Conservation (phyloP, 1,140 invertebrate species). For the Orchesella cincta region DNA sequence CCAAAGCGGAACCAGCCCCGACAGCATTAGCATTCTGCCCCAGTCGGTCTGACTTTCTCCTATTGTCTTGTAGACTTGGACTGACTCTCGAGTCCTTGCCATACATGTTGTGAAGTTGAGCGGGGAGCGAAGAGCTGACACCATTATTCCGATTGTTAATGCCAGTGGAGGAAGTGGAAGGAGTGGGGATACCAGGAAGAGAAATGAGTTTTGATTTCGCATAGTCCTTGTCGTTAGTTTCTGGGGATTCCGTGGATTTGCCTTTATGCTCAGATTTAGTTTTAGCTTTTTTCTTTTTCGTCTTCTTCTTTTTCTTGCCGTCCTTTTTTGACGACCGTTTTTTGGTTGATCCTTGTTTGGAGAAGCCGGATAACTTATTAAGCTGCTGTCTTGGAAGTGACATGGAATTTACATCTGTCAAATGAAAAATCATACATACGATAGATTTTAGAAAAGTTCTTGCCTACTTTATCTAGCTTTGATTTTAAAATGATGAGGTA, state of each 20-base stretch:
- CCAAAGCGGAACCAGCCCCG: no score
- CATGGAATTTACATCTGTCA: slow-evolving; percentile 11
- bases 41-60: not conserved
- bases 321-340: not conserved
- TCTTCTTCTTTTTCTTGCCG: not conserved
- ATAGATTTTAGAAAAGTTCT: no score
- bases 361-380: not conserved
- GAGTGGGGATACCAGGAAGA: not conserved
- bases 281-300: not conserved
- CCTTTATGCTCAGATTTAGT: no score
- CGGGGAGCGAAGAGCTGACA: no score
- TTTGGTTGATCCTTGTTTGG: slow-evolving; percentile 7
- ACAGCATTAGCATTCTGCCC: slow-evolving; percentile 5
- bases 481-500: no score
- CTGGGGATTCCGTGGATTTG: not conserved
- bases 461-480: no score
- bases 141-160: not conserved
- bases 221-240: not conserved
- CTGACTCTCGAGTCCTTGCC: no score
- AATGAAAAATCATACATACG: slow-evolving; percentile 6
- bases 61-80: no score
- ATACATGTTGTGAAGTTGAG: no score
- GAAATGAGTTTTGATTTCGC: not conserved
- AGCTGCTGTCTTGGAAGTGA: not conserved
- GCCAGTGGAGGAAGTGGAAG: not conserved